A percentile compares a stretch with the other conserved stretches of the same genome.
These are phyloP conservation scores for Leuciscus waleckii DNA, from an alignment of 2,797 vertebrate genomes.

Conservation along the genomic window DNA sequence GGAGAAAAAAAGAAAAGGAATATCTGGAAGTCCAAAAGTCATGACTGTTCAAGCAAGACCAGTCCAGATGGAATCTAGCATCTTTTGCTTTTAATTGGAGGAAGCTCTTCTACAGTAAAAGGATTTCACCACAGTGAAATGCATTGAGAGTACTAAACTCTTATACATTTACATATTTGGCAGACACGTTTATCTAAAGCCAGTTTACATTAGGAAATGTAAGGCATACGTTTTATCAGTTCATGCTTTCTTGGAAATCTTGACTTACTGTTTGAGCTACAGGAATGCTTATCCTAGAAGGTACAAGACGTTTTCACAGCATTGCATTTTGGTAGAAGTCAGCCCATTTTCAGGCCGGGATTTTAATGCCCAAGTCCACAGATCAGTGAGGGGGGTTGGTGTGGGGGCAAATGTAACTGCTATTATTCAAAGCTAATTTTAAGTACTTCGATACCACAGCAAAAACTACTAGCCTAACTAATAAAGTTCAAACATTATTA, in stretches of 20 bases:
- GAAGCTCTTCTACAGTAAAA: conserved; percentile 5
- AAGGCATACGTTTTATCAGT: neutral
- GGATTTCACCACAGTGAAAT: neutral
- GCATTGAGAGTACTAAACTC: neutral
- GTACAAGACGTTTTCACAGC: neutral
- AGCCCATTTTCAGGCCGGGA: too few relatives aligned
- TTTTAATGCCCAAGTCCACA: too few relatives aligned
- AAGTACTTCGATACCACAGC: too few relatives aligned
- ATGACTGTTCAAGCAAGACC: neutral
- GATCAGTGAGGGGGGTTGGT: too few relatives aligned
- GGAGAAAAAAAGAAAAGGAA: neutral
- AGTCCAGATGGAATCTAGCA: neutral
- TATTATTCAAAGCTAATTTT: too few relatives aligned
- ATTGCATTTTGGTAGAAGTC: neutral
- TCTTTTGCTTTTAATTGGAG: neutral
- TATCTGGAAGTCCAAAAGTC: neutral
- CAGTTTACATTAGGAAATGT: neutral
- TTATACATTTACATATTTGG: neutral
- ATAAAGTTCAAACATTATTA: too few relatives aligned
- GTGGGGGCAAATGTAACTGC: too few relatives aligned
- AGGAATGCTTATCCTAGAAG: neutral
- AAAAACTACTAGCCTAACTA: too few relatives aligned
- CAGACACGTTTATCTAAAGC: neutral
- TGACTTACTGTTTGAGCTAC: neutral
- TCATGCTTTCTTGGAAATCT: neutral